Conservation (phyloP, 2,888 invertebrate genomes). For the Xylota sylvarum region DNA sequence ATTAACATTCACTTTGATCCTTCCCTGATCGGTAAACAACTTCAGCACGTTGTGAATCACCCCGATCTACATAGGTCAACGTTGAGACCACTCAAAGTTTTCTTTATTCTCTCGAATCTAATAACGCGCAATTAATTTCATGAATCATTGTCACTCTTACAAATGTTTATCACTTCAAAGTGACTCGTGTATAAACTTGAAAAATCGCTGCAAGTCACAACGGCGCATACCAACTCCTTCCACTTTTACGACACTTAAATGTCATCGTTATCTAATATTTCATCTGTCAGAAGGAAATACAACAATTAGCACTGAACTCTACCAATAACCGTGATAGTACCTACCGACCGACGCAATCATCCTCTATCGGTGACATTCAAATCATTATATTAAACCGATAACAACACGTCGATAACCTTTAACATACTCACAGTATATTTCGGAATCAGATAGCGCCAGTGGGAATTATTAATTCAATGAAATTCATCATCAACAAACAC, state of each 20-base stretch:
- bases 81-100: background rate
- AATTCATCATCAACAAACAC: background rate
- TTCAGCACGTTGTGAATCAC: no score
- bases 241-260: background rate
- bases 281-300: constrained; percentile 5
- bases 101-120: background rate
- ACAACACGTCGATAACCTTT: constrained; percentile 25
- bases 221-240: background rate
- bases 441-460: constrained; percentile 25
- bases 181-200: background rate
- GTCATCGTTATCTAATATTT: background rate
- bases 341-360: no score
- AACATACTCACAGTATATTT: background rate
- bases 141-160: background rate
- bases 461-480: constrained; percentile 17
- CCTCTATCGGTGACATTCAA: constrained; percentile 35
- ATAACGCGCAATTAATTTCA: background rate
- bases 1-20: no score
- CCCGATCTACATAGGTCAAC: no score
- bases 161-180: background rate
- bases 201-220: background rate
- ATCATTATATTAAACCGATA: constrained; percentile 33
- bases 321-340: background rate
- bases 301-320: background rate
- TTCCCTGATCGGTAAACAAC: no score